Evolutionary conservation across 2,797 vertebrate species (phyloP), one percentile per base, ranked within the genome.

Genomic region (Taeniopygia guttata): DNA sequence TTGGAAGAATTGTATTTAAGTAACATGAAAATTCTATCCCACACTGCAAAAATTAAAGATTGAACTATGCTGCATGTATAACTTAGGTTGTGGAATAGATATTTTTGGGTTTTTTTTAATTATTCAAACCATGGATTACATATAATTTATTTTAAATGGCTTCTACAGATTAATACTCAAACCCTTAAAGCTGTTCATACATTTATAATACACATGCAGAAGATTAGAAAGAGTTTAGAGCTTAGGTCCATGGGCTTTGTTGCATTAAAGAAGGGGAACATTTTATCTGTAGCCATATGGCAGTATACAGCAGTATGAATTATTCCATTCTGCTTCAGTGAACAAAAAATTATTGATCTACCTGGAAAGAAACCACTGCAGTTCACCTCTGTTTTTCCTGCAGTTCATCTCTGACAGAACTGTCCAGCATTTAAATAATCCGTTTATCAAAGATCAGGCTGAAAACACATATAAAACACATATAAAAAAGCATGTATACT

Each of bases 11-110:
- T 30, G 3, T 48, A 40, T 62, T 76, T 29, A 69, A 23, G 29
- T 34, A 72, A 56, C 7, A 54, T 6, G 16, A 67, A 89, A 59
- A 22, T 76, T 84, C n/a, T 46, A 3, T 38, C 9, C 79, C 51
- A 79, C 5, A 22, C 11, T 59, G 26, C 20, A 55, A 83, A 89
- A 91, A 74, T 18, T 42, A 73, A 64, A 59, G 40, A 58, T 46
- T 26, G 26, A 81, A 8, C 13, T 73, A 43, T 43, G 32, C 6
- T 59, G 36, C 9, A 32, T 66, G 18, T 92, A 66, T 59, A 84
- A 46, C 10, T 79, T 42, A 29, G 0, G 0, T 49, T 48, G 38
- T 34, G 63, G 19, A 36, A 36, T 40, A 43, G 3, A 51, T 22
- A 0, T 67, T 60, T 82, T 59, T n/a, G n/a, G n/a, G 10, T 25